phyloP scores from a whole-genome alignment of 2,113 vertebrate genomes.

The Hippocampus comes region DNA sequence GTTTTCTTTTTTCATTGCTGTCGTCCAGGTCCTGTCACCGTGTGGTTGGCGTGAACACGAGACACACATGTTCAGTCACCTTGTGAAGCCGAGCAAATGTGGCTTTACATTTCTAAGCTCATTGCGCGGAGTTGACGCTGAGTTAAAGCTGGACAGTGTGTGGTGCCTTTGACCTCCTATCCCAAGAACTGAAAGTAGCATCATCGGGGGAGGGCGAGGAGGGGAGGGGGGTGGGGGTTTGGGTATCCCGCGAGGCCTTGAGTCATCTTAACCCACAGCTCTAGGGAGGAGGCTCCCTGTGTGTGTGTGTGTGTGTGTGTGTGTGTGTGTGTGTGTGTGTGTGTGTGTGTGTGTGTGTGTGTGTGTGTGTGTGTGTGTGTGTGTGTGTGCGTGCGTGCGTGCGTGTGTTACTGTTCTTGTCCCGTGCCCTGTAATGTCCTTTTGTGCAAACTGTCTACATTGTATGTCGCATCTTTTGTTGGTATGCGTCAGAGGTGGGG shows the following conservation, averaged over 20 bases:
- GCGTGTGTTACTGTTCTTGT: conserved; percentile 31
- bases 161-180: conserved; percentile 53
- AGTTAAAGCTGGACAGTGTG: conserved; percentile 30
- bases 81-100: conserved; percentile 16
- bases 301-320: conserved; percentile 19
- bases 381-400: conserved; percentile 27
- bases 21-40: conserved; percentile 18
- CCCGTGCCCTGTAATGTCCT: conserved; percentile 53
- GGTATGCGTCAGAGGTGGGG: conserved; percentile 30
- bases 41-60: conserved; percentile 11
- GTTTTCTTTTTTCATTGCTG: conserved; percentile 21
- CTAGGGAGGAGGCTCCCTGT: conserved; percentile 33
- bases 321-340: conserved; percentile 3
- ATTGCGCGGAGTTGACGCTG: not conserved
- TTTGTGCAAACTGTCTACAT: conserved; percentile 58
- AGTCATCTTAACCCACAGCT: conserved; percentile 60
- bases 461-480: conserved; percentile 61
- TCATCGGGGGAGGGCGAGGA: conserved; percentile 51
- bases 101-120: conserved; percentile 21
- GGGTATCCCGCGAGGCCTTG: conserved; percentile 50
- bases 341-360: conserved; percentile 25
- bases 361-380: conserved; percentile 5
- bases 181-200: conserved; percentile 52
- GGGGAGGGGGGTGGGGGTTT: conserved; percentile 41
- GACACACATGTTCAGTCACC: conserved; percentile 2